These are phyloP conservation scores for Sturnira hondurensis DNA, from an alignment of 2,113 vertebrate genomes.

Conservation along the genomic window DNA sequence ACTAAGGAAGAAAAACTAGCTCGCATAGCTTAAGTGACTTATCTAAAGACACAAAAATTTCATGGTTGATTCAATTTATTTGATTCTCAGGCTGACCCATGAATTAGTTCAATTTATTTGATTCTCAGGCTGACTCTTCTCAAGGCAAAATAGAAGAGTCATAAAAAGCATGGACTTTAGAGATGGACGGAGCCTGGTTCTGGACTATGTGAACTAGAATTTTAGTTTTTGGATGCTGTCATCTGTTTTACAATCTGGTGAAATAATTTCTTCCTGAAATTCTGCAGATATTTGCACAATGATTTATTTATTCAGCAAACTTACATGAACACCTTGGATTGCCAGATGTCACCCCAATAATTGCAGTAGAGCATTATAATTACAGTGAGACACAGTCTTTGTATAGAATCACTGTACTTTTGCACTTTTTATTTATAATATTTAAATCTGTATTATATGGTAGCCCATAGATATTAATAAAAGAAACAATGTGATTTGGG, in stretches of 20 bases:
- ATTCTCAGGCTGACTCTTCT: background rate
- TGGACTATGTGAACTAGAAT: background rate
- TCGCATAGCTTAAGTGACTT: background rate
- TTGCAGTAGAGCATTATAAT: background rate
- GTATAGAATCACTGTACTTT: background rate
- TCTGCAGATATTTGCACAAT: background rate
- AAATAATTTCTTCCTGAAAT: slow-evolving; percentile 7
- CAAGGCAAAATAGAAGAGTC: background rate
- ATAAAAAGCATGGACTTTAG: background rate
- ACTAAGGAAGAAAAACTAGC: background rate
- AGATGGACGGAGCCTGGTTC: background rate
- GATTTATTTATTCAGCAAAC: background rate
- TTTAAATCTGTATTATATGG: background rate
- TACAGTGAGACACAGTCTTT: background rate
- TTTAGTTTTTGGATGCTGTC: background rate
- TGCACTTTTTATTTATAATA: background rate
- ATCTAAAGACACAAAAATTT: background rate
- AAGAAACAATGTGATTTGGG: background rate
- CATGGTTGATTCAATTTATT: background rate
- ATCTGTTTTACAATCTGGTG: background rate
- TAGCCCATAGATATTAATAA: background rate
- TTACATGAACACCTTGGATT: background rate
- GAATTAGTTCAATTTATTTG: background rate
- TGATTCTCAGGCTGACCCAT: background rate
- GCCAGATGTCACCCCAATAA: background rate